Base-by-base conservation (phyloP, 2,888 invertebrate genomes). In the Icerya purchasi region DNA sequence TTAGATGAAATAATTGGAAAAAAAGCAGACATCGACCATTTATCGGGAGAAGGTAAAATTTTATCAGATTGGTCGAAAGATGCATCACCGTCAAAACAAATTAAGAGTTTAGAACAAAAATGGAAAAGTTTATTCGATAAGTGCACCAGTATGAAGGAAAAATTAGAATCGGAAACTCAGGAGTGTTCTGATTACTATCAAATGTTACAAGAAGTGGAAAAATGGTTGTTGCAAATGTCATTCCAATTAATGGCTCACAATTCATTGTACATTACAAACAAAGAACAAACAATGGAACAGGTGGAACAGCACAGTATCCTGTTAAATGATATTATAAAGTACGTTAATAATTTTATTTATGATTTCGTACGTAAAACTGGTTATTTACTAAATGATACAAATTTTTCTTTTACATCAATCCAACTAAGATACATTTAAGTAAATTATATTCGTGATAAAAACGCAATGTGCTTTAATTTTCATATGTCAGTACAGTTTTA, bases 231-330 rank as follows among this genome's bases (percentile, higher is more conserved):
- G 22, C 92, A 93, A 72, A 86, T 90, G 57, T 92, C 92, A 1
- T 92, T 93, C 80, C 88, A 90, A 69, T 76, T 94, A 0, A 93
- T 94, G 92, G 88, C 91, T 0, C 92, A 93, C 69, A 94, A 94
- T 70, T 90, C 92, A 0, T 75, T 93, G 21, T 91, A 91, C 69
- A 92, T 93, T 62, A 84, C 86, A 3, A 91, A 88, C 68, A 80
- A 89, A 61, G 86, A 90, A 66, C 91, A 94, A 71, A 92, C 92
- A 0, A 80, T 86, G 67, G 86, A 90, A 64, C 92, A 93, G 72
- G 78, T 93, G 50, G 82, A 83, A n/a, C 88, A 90, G 68, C 93
- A 94, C 67, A 83, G 86, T 66, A 72, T 78, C 0, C 70, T 87
- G 20, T 70, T 87, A 0, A 76, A 79, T 49, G 85, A 87, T 66